Evolutionary conservation across 30 jellyfish, hydroid and myxozoan species (phyloP).

Genomic region (Pseudorhiza aurosa): DNA sequence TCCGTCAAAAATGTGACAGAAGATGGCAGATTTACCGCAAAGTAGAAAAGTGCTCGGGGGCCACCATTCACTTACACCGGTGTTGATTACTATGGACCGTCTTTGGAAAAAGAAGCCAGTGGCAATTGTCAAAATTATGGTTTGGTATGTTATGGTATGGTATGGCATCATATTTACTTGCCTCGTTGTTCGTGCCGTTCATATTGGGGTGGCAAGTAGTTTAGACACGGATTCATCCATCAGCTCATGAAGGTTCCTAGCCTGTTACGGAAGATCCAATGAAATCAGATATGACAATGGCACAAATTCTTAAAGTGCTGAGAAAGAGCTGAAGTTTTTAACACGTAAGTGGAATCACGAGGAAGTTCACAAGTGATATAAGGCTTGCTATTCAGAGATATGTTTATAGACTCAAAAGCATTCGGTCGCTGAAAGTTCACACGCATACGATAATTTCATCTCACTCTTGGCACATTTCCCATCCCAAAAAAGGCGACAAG

Average conservation of each 20-base stretch:
- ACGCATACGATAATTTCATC: too few species aligned
- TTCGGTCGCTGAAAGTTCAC: too few species aligned
- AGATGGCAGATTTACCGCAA: conserved; percentile 54
- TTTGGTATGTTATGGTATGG: conserved; percentile 15
- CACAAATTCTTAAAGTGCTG: conserved; percentile 8
- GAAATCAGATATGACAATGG: conserved; percentile 14
- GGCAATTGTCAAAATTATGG: too few species aligned
- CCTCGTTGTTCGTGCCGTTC: conserved; percentile 57
- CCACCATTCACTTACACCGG: conserved; percentile 59
- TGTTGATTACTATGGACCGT: conserved; percentile 55
- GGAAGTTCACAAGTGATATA: conserved; percentile 5
- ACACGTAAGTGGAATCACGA: conserved; percentile 22
- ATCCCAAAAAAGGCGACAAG: too few species aligned
- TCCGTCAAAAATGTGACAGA: conserved; percentile 23
- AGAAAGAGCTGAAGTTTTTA: conserved; percentile 20
- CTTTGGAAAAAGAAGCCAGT: conserved; percentile 28
- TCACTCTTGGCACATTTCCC: too few species aligned
- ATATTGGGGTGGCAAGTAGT: conserved; percentile 41
- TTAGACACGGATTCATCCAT: conserved; percentile 67
- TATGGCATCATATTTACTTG: conserved; percentile 52
- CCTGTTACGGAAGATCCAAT: not conserved
- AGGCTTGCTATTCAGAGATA: too few species aligned
- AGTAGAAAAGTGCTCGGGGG: conserved; percentile 6
- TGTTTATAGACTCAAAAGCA: too few species aligned
- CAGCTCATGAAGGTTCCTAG: not conserved